Base-by-base conservation (phyloP, 2,113 vertebrate species). In the Coturnix japonica region DNA sequence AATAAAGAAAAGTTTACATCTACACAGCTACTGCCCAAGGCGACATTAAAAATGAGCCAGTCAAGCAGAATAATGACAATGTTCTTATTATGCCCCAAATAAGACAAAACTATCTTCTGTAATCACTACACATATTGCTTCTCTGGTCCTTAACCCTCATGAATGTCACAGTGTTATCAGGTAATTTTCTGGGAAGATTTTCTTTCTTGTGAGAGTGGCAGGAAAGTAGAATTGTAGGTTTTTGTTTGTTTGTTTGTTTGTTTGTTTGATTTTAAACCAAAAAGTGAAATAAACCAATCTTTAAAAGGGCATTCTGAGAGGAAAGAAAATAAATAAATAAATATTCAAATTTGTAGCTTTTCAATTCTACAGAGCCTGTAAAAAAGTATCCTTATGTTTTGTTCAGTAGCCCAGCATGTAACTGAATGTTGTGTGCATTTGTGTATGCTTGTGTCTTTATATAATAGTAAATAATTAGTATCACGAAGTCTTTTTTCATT, bases 31-130 rank as follows among this genome's bases (percentile, higher is more conserved):
- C 44, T 94, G 49, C 73, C 84, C n/a, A 86, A 85, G 80, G 65
- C 67, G 78, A 15, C 70, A 59, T 77, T 77, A 25, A 87, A 70
- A 86, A 92, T 87, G 20, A 87, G 67, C 46, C 69, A 90, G n/a
- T 82, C 69, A 94, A 91, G 79, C n/a, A 91, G 81, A 95, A 91
- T 85, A 69, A 87, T 77, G 79, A 74, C 41, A 81, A 39, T 20
- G 30, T 77, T 47, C 61, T 87, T 89, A 89, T 88, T 91, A 86
- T 63, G 79, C 26, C 16, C 8, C 70, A 90, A 95, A 91, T 66
- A 94, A 82, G 49, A 80, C 23, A 85, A 93, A 89, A 92, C 73
- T 80, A 61, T 31, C 19, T 87, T 90, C 26, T 77, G 13, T 66
- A 86, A 80, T 13, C 22, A 59, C 49, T 71, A 26, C 9, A 76